Conservation (phyloP, 1,140 invertebrate species). For the Brachionus manjavacas region DNA sequence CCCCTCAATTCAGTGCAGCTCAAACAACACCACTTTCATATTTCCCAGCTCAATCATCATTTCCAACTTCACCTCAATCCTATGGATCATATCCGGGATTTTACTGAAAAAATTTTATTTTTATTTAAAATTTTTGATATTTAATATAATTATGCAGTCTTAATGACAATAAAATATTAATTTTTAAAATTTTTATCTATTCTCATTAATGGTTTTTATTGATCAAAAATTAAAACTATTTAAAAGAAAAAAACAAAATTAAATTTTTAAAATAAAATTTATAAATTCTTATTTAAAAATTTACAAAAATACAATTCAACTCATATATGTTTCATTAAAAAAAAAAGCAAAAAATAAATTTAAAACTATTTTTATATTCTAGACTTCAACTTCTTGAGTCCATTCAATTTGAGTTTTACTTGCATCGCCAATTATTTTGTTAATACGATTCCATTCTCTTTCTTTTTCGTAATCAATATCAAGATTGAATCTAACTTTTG, state of each 20-base stretch:
- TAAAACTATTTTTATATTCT: not conserved
- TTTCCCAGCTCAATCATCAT: not conserved
- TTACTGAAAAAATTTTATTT: not conserved
- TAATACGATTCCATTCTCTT: slow-evolving; percentile 41
- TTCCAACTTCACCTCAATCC: not conserved
- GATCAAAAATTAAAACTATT: not conserved
- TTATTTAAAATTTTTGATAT: not conserved
- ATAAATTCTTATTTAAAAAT: not conserved
- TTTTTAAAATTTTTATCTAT: too few species aligned
- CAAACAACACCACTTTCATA: not conserved
- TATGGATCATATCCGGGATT: not conserved
- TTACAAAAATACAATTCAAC: not conserved
- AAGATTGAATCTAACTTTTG: slow-evolving; percentile 39
- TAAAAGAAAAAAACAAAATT: not conserved
- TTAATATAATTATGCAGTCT: not conserved
- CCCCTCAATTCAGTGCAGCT: not conserved
- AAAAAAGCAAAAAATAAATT: not conserved
- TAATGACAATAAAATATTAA: too few species aligned
- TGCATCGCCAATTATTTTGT: slow-evolving; percentile 28
- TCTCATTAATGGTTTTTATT: not conserved
- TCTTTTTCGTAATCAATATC: slow-evolving; percentile 36
- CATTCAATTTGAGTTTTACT: slow-evolving; percentile 35
- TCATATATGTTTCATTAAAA: not conserved
- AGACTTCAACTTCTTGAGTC: slow-evolving; percentile 40
- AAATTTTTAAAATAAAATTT: not conserved